Percentiles rank a stretch among this genome's conserved stretches.
phyloP scores from a whole-genome alignment of 2,888 invertebrate species.

The Drosophila eohydei region DNA sequence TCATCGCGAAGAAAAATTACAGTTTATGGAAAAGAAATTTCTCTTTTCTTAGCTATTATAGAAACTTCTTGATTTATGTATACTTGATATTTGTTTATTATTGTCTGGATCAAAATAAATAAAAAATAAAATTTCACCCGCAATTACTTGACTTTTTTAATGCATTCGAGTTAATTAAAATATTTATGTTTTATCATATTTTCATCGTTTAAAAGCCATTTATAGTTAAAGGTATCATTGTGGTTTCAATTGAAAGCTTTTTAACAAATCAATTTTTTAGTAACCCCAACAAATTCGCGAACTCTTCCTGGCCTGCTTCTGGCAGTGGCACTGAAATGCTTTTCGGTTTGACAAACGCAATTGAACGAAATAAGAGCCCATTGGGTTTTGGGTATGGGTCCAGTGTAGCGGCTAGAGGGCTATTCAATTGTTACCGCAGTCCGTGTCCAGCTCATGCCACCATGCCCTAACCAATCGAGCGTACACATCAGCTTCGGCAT shows the following conservation, averaged over 20 bases:
- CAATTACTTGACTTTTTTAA: neutral
- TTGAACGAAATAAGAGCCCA: conserved; percentile 71
- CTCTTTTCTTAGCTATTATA: too few species aligned
- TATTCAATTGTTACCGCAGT: conserved; percentile 54
- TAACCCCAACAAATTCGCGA: conserved; percentile 10
- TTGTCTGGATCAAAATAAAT: too few species aligned
- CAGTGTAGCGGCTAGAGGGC: conserved; percentile 24
- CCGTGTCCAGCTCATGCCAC: conserved; percentile 38
- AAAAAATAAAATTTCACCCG: too few species aligned
- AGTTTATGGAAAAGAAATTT: too few species aligned
- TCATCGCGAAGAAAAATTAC: too few species aligned
- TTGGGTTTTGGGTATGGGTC: conserved; percentile 33
- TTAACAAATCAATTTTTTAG: conserved; percentile 37
- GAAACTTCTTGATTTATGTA: too few species aligned
- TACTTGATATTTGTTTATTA: too few species aligned
- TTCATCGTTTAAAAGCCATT: conserved; percentile 10
- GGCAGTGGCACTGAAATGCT: conserved; percentile 61
- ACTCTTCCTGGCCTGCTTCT: conserved; percentile 25
- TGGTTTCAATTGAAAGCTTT: conserved; percentile 37
- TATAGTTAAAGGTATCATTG: conserved; percentile 6
- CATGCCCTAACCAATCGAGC: conserved; percentile 64
- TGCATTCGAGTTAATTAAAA: neutral
- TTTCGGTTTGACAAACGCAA: conserved; percentile 69
- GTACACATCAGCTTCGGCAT: conserved; percentile 35
- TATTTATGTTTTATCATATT: neutral